Evolutionary conservation across 1,140 invertebrate species (phyloP).

Genomic region (Penaeus vannamei): DNA sequence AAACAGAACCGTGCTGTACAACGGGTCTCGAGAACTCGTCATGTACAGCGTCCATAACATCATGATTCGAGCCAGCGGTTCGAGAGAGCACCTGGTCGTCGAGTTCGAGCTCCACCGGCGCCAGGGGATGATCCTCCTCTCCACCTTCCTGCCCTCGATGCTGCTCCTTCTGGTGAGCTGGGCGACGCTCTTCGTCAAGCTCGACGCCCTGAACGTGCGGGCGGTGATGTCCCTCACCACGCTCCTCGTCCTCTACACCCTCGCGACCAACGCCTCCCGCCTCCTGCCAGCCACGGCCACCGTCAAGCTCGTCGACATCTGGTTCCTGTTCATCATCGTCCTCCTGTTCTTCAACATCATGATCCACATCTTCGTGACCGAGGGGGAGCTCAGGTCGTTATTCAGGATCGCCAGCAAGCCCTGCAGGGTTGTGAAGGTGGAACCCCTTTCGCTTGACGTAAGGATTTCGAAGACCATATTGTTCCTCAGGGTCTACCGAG

Average conservation of each 20-base stretch:
- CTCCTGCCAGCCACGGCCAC: slow-evolving; percentile 36
- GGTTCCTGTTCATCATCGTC: slow-evolving; percentile 57
- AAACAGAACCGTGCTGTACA: not conserved
- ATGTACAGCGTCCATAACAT: slow-evolving; percentile 25
- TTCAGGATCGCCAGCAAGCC: not conserved
- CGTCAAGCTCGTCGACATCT: slow-evolving; percentile 55
- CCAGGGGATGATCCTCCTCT: slow-evolving; percentile 22
- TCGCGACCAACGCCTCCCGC: slow-evolving; percentile 43
- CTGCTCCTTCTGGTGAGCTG: slow-evolving; percentile 34
- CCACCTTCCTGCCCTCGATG: slow-evolving; percentile 52
- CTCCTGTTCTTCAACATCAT: slow-evolving; percentile 53
- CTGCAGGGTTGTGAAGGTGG: too few species aligned
- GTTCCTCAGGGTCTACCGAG: not conserved
- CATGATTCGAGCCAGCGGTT: not conserved
- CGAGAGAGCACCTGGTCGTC: not conserved
- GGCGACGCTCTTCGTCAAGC: slow-evolving; percentile 42
- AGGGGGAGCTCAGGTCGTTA: not conserved
- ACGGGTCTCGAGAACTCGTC: not conserved
- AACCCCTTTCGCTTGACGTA: not conserved
- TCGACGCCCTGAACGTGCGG: slow-evolving; percentile 27
- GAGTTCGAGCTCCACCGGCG: slow-evolving; percentile 26
- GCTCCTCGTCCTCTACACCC: slow-evolving; percentile 59
- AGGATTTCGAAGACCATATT: not conserved
- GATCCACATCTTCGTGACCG: slow-evolving; percentile 43
- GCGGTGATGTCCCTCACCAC: slow-evolving; percentile 55